Evolutionary conservation across 2,888 invertebrate species (phyloP), one percentile per base, ranked within the genome.

Genomic region (Ochropacha duplaris): DNA sequence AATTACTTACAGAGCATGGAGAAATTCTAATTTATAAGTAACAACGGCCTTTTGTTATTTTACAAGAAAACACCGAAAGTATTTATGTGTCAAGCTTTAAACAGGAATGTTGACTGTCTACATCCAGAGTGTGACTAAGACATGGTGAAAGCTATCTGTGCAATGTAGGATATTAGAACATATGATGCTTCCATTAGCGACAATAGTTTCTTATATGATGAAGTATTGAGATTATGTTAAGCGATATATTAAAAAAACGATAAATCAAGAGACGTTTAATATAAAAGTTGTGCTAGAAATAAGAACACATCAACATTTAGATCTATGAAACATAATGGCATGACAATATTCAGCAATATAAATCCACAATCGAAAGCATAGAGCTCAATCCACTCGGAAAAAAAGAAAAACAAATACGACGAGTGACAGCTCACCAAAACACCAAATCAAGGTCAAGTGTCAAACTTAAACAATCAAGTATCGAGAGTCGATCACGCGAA

Each of bases 11-110:
- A 65, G 68, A 65, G 62, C 69, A 64, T 70, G 62, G 82, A 81
- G 84, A 85, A 85, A 83, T 78, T 81, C 72, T 75, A 68, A 84
- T 83, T 81, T 83, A 81, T 80, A 59, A 64, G 52, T 56, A 58
- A 59, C 62, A 51, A 52, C 14, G 8, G 19, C 19, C 44, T 31
- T 19, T 31, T 16, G 52, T 52, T 16, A 11, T 14, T 34, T 52
- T 31, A 31, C 31, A 16, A 22, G 26, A 16, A 16, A 51, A 26
- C 16, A 51, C 31, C 12, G 22, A 52, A 52, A 44, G 44, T 44
- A 19, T 44, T 44, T 44, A 44, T 44, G 19, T 44, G 19, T 44
- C 44, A 19, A 44, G 44, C 2, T 44, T 44, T 44, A 1, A 19
- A 6, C 44, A 19, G 44, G 44, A 44, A 44, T 44, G 44, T 44